A percentile compares a stretch with the other conserved stretches of the same genome.
phyloP scores from a whole-genome alignment of 2,113 vertebrate species.

The Euleptes europaea region DNA sequence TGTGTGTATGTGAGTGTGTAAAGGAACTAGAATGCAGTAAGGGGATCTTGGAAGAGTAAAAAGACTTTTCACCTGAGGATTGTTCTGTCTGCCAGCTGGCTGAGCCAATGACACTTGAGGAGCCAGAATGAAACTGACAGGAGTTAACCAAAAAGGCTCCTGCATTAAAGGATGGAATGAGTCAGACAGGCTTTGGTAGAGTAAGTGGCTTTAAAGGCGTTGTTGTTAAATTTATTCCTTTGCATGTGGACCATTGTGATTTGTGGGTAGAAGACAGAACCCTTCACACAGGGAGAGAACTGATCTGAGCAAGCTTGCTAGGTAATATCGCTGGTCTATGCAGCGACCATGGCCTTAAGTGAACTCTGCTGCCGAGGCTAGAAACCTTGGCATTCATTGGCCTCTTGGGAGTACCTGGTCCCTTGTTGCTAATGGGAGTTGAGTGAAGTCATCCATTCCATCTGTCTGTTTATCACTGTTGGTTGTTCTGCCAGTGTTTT shows the following conservation, averaged over 20 bases:
- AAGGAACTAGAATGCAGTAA: not conserved
- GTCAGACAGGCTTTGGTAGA: not conserved
- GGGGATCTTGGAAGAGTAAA: not conserved
- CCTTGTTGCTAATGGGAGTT: not conserved
- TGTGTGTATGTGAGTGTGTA: no score
- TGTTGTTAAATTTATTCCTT: not conserved
- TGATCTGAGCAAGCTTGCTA: not conserved
- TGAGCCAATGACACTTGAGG: not conserved
- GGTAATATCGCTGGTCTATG: not conserved
- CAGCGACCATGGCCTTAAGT: not conserved
- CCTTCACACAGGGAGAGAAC: not conserved
- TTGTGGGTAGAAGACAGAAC: not conserved
- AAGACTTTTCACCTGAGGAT: not conserved
- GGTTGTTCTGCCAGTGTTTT: not conserved
- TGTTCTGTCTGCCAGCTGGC: not conserved
- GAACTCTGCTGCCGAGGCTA: not conserved
- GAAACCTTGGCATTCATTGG: not conserved
- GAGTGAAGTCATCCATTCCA: not conserved
- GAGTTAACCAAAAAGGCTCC: not conserved
- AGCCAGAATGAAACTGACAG: not conserved
- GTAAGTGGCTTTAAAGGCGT: slow-evolving; percentile 2
- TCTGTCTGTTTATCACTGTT: not conserved
- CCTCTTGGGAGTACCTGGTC: not conserved
- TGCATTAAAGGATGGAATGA: not conserved
- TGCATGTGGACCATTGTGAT: not conserved